These are phyloP conservation scores for Fukomys damarensis DNA, from an alignment of 2,113 vertebrate genomes.

Conservation along the genomic window DNA sequence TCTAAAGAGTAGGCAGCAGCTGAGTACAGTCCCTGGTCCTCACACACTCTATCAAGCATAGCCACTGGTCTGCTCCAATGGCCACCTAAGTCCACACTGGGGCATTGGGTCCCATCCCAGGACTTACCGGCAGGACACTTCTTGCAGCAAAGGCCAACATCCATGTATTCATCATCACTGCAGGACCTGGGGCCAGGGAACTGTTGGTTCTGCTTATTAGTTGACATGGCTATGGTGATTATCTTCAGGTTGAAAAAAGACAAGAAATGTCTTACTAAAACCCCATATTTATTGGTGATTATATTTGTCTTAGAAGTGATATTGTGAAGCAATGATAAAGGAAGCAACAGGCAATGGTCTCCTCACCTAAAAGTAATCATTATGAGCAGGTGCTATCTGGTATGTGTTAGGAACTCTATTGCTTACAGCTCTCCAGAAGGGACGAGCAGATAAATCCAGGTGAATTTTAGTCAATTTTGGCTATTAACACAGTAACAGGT, in stretches of 20 bases:
- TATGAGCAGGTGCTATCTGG: neutral
- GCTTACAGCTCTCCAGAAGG: too few relatives aligned
- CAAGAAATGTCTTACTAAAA: neutral
- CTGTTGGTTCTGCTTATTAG: neutral
- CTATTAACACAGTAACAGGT: neutral
- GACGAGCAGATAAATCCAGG: neutral
- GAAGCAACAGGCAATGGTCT: neutral
- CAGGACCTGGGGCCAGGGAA: neutral
- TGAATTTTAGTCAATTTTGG: neutral
- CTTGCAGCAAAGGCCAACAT: neutral
- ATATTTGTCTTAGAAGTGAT: neutral
- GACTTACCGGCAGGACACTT: neutral
- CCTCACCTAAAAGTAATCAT: neutral
- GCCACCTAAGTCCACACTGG: neutral
- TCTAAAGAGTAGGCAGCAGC: neutral
- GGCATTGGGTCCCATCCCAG: neutral
- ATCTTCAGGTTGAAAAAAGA: neutral
- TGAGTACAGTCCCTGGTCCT: neutral
- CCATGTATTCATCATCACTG: rapidly evolving
- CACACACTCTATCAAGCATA: too few relatives aligned
- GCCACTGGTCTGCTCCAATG: neutral
- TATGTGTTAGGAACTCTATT: neutral
- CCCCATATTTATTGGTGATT: neutral
- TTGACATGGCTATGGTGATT: rapidly evolving
- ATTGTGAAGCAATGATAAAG: neutral